These are phyloP conservation scores for Rhodinocichla rosea DNA, from an alignment of 2,113 vertebrate genomes.

Conservation along the genomic window DNA sequence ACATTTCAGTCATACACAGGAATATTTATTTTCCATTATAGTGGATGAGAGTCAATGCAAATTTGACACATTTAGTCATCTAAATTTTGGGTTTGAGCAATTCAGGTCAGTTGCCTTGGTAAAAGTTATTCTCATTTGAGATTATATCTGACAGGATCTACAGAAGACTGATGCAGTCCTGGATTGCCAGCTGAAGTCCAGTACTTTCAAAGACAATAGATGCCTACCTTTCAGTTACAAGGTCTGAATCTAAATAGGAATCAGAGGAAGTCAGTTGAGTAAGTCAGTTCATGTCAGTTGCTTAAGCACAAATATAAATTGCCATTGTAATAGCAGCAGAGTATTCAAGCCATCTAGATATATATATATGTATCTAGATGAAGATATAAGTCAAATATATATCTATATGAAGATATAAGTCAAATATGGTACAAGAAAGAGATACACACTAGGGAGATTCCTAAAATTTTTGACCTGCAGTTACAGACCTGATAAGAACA, in stretches of 20 bases:
- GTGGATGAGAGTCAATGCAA: neutral
- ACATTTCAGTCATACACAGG: neutral
- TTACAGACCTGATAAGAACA: neutral
- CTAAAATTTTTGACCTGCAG: neutral
- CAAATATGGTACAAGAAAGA: neutral
- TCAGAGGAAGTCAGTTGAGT: neutral
- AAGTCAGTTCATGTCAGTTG: neutral
- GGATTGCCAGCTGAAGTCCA: neutral
- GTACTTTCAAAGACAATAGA: neutral
- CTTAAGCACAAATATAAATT: neutral
- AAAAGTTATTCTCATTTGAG: neutral
- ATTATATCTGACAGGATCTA: neutral
- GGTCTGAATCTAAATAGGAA: neutral
- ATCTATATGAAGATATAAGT: neutral
- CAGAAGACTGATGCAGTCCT: neutral
- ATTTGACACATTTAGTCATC: neutral
- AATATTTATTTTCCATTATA: neutral
- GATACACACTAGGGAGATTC: neutral
- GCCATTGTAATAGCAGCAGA: neutral
- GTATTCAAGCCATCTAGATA: neutral
- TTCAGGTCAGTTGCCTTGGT: neutral
- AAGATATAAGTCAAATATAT: neutral
- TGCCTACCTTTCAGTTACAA: neutral
- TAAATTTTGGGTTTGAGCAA: neutral
- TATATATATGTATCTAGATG: too few relatives aligned